phyloP scores from a whole-genome alignment of 2,113 vertebrate genomes.

The Limnothrissa miodon region DNA sequence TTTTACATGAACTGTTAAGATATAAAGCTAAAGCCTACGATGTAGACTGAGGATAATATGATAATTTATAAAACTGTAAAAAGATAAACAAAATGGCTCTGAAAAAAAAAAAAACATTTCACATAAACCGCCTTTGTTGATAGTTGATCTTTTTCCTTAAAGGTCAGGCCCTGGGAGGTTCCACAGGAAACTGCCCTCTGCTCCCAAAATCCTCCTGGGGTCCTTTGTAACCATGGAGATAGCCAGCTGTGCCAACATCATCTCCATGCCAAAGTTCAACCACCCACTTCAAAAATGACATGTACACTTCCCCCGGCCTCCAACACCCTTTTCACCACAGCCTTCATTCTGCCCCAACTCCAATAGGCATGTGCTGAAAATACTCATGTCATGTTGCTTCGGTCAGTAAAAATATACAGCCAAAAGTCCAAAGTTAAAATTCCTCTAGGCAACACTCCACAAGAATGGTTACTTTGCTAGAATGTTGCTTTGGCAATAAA shows the following conservation, averaged over 20 bases:
- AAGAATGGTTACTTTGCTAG: neutral
- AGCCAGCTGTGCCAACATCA: conserved; percentile 18
- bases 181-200: neutral
- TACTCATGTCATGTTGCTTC: no score
- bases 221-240: neutral
- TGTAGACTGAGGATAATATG: neutral
- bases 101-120: neutral
- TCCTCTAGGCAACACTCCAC: neutral
- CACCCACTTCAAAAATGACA: conserved; percentile 7
- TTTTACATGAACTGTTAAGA: neutral
- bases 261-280: neutral
- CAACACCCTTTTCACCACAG: neutral
- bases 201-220: conserved; percentile 19
- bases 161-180: neutral
- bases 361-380: neutral
- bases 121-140: neutral
- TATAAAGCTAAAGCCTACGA: neutral
- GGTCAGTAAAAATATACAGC: no score
- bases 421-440: neutral
- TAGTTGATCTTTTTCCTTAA: conserved; percentile 6
- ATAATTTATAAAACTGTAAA: neutral
- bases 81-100: neutral
- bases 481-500: neutral
- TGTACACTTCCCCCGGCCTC: neutral
- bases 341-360: neutral